phyloP scores from a whole-genome alignment of 2,888 invertebrate genomes.

The Mimachlamys varia region DNA sequence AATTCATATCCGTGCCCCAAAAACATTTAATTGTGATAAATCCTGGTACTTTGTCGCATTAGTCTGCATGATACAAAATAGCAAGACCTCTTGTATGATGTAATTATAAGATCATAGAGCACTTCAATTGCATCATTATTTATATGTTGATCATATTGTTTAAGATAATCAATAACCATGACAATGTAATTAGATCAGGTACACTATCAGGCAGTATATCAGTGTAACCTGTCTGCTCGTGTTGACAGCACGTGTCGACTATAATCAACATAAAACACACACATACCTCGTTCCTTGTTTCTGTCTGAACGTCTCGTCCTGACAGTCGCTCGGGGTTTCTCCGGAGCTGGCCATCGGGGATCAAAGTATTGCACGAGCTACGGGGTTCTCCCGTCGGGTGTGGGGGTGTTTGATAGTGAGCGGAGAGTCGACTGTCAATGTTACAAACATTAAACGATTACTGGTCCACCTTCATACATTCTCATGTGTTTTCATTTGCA shows the following conservation, averaged over 20 bases:
- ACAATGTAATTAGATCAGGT: not conserved
- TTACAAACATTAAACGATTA: not conserved
- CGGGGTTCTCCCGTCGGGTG: not conserved
- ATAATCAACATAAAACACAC: not conserved
- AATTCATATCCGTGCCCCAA: no score
- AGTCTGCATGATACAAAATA: no score
- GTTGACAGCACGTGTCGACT: slow-evolving; percentile 18
- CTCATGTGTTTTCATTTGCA: not conserved
- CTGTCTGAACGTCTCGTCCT: not conserved
- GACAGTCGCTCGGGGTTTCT: not conserved
- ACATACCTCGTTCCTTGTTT: slow-evolving; percentile 13
- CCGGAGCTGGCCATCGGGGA: not conserved
- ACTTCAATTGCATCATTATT: not conserved
- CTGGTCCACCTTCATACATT: not conserved
- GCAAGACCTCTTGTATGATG: not conserved
- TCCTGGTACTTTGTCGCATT: no score
- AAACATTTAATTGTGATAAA: no score
- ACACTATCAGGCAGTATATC: not conserved
- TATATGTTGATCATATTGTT: not conserved
- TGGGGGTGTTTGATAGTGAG: not conserved
- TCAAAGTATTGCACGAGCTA: slow-evolving; percentile 4
- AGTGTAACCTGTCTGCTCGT: not conserved
- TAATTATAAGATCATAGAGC: not conserved
- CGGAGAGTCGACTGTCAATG: not conserved
- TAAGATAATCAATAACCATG: not conserved